phyloP scores from a whole-genome alignment of 2,888 invertebrate genomes.

The Tridacna crocea region DNA sequence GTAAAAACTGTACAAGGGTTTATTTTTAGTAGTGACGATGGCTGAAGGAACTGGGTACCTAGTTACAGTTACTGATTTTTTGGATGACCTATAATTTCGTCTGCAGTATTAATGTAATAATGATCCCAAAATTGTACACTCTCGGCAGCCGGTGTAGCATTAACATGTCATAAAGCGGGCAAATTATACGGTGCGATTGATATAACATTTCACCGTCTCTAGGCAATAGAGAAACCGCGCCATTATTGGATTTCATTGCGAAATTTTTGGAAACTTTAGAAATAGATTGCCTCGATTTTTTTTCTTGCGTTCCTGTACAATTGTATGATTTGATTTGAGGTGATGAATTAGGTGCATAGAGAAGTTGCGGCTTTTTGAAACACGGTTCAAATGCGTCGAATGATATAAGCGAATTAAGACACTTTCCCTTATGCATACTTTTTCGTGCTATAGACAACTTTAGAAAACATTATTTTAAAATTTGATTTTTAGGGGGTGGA shows the following conservation, averaged over 20 bases:
- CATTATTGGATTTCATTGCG: constrained; percentile 10
- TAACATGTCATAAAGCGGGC: constrained; percentile 17
- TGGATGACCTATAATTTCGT: constrained; percentile 17
- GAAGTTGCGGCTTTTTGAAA: no score
- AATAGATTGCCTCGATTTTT: neutral
- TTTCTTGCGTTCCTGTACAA: neutral
- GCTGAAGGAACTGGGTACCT: neutral
- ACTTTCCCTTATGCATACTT: no score
- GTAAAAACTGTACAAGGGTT: no score
- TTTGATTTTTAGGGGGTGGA: no score
- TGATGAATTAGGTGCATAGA: no score
- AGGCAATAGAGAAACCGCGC: neutral
- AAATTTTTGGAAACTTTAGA: neutral
- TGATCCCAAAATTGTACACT: constrained; percentile 3
- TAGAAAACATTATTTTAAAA: no score
- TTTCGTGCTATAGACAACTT: no score
- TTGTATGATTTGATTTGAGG: neutral
- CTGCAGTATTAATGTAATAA: constrained; percentile 10
- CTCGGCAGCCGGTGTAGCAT: neutral
- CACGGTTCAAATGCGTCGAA: no score
- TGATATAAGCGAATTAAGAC: no score
- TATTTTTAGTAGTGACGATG: no score
- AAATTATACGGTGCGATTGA: constrained; percentile 18
- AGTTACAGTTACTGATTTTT: neutral
- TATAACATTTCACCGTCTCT: constrained; percentile 18